These are phyloP conservation scores for Ectemnius continuus DNA, from an alignment of 2,888 invertebrate species.

Conservation along the genomic window DNA sequence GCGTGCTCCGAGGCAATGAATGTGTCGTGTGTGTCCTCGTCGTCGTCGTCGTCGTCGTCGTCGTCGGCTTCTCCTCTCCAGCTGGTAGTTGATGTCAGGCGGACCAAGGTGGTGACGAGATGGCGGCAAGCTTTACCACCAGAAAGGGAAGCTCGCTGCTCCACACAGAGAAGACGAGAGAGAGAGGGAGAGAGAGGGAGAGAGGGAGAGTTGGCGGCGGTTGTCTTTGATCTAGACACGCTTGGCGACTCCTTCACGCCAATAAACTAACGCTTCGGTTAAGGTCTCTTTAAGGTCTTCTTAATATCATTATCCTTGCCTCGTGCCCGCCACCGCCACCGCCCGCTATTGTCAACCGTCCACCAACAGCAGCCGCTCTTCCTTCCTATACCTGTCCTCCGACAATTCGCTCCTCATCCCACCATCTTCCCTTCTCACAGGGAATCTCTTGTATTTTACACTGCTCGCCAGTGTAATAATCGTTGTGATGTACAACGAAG, in stretches of 20 bases:
- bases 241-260: constrained; percentile 76
- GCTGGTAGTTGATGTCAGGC: constrained; percentile 24
- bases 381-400: too few relatives aligned
- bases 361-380: too few relatives aligned
- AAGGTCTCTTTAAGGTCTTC: constrained; percentile 72
- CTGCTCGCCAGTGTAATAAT: too few relatives aligned
- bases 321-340: too few relatives aligned
- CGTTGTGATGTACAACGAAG: too few relatives aligned
- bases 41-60: too few relatives aligned
- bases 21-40: background rate
- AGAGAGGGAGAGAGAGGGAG: background rate
- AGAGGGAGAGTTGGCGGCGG: constrained; percentile 65
- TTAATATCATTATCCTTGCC: constrained; percentile 74
- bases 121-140: constrained; percentile 39
- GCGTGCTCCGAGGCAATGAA: constrained; percentile 50
- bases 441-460: too few relatives aligned
- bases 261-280: constrained; percentile 76
- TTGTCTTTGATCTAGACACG: constrained; percentile 75
- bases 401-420: background rate
- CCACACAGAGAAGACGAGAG: too few relatives aligned
- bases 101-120: constrained; percentile 42
- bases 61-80: background rate
- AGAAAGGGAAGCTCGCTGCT: constrained; percentile 56
- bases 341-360: constrained; percentile 30
- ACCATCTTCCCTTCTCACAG: background rate